These are phyloP conservation scores for Oreochromis aureus DNA, from an alignment of 2,113 vertebrate genomes.

Conservation along the genomic window DNA sequence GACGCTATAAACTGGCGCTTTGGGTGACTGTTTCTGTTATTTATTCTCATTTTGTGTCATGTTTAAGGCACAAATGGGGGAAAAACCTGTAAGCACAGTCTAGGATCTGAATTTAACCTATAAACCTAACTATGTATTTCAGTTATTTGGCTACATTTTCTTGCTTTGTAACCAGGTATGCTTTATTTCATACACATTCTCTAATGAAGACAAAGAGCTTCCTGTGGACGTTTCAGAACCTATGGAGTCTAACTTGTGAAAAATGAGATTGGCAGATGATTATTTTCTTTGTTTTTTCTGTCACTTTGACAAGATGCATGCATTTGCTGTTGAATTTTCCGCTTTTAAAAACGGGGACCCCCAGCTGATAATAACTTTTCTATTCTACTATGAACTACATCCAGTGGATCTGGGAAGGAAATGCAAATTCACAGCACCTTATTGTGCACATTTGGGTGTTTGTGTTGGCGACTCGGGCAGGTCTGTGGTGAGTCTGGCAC, in stretches of 20 bases:
- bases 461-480: neutral
- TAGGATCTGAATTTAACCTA: neutral
- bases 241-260: rapidly evolving
- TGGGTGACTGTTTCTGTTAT: neutral
- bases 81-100: neutral
- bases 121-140: rapidly evolving
- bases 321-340: neutral
- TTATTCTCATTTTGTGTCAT: neutral
- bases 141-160: neutral
- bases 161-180: neutral
- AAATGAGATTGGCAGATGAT: neutral
- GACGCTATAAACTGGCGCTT: neutral
- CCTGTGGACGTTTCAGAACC: neutral
- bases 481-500: slow-evolving; percentile 41
- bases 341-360: neutral
- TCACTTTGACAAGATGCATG: neutral
- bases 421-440: neutral
- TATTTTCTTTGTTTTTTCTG: neutral
- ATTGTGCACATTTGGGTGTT: neutral
- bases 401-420: neutral
- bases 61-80: neutral
- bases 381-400: neutral
- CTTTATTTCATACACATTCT: neutral
- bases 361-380: neutral
- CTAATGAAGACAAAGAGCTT: neutral